Base-by-base conservation (phyloP, 2,113 vertebrate species). In the Piprites chloris region DNA sequence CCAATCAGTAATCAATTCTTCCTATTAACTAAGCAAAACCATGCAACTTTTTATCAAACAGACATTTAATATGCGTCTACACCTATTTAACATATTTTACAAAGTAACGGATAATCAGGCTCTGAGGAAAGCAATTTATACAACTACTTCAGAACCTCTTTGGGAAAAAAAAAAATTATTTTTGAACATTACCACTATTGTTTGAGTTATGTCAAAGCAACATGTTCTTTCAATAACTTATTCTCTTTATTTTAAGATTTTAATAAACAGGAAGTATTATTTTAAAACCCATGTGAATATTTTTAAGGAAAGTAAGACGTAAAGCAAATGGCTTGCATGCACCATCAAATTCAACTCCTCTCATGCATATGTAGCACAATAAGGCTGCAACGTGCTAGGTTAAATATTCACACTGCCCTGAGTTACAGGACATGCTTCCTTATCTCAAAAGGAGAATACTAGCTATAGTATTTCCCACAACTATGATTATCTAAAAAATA, bases 351-450 rank as follows among this genome's bases (percentile, higher is more conserved):
- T 46, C 10, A 85, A 39, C 33, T 82, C 32, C 26, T 63, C 32
- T 32, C 9, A 5, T 28, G 35, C 32, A 9, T 14, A 59, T 3
- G 26, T 2, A 62, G 16, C 14, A 3, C 23, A 75, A 53, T 0
- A 37, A 6, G 15, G 44, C 5, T 74, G 18, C 37, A 35, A 26
- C 46, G 49, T 37, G 16, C 26, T 82, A 33, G 2, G 28, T 76
- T 85, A 89, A 79, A 76, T 42, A 86, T 1, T 66, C 63, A 50
- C 23, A 20, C 26, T 58, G 79, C 19, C 39, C 32, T 49, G 11
- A 58, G 20, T 42, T 69, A 91, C 20, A 41, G 30, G 20, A 65
- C 44, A 28, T 4, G 4, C 32, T 24, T 79, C 69, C 49, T 47
- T 35, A 49, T 11, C n/a, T 66, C 65, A 26, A 24, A 83, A 53